These are phyloP conservation scores for Leptobrachium leishanense DNA, from an alignment of 2,113 vertebrate species.

Conservation along the genomic window DNA sequence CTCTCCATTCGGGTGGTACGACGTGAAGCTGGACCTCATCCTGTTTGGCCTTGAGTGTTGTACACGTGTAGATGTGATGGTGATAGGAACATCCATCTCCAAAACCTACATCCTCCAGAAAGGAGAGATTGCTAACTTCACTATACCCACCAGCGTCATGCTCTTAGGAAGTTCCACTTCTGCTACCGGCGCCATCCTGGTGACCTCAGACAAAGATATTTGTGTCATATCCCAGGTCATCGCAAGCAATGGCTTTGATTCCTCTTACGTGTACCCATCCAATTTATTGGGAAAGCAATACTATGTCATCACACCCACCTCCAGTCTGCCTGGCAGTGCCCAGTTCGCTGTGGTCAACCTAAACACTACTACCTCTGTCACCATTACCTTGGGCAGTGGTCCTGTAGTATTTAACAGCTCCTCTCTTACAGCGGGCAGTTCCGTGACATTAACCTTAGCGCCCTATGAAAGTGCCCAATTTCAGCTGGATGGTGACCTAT, in stretches of 20 bases:
- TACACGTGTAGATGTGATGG: background rate
- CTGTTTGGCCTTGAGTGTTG: conserved; percentile 21
- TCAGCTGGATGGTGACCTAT: conserved; percentile 16
- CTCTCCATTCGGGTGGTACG: background rate
- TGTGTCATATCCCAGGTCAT: conserved; percentile 15
- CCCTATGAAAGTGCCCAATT: conserved; percentile 12
- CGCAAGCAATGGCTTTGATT: conserved; percentile 8
- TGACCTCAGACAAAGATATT: conserved; percentile 10
- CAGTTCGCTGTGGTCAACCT: conserved; percentile 27
- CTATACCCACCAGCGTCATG: conserved; percentile 12
- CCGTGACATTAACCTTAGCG: background rate
- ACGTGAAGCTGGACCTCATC: background rate
- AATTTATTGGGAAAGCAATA: background rate
- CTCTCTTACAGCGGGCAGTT: background rate
- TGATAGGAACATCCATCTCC: background rate
- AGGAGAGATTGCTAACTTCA: conserved; percentile 3
- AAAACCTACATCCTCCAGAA: conserved; percentile 9
- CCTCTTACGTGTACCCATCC: conserved; percentile 8
- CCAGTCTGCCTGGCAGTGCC: background rate
- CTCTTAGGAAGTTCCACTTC: background rate
- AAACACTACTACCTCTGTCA: background rate
- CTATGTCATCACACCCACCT: conserved; percentile 17
- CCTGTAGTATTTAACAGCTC: background rate
- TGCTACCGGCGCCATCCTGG: background rate
- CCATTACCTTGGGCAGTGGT: conserved; percentile 9